Conservation (phyloP, 1,140 invertebrate species). For the Rhynchophorus ferrugineus region DNA sequence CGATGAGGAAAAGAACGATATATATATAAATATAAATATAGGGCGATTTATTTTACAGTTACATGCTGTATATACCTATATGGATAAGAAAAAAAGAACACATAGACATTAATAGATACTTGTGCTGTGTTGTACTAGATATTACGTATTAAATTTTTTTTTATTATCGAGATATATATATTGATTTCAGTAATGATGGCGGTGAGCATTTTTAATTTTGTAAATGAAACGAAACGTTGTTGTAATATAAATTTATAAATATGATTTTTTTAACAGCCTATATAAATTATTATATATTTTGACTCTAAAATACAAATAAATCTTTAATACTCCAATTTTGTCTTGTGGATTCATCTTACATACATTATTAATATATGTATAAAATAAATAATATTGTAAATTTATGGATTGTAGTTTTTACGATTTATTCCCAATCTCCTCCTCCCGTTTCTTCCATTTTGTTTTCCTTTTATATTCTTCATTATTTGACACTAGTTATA, state of each 20-base stretch:
- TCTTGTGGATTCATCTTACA: slow-evolving; percentile 41
- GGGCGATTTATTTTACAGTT: slow-evolving; percentile 16
- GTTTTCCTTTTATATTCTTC: too few relatives aligned
- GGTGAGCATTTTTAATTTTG: slow-evolving; percentile 34
- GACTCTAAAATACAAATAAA: slow-evolving; percentile 24
- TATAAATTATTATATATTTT: slow-evolving; percentile 36
- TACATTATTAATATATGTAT: slow-evolving; percentile 41
- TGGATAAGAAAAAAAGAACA: slow-evolving; percentile 37
- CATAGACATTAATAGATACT: slow-evolving; percentile 36
- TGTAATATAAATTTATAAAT: slow-evolving; percentile 34
- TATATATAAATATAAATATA: slow-evolving; percentile 1
- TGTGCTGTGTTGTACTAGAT: slow-evolving; percentile 43
- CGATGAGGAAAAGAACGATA: slow-evolving; percentile 1
- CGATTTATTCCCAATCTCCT: too few relatives aligned
- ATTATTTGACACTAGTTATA: too few relatives aligned
- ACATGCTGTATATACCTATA: slow-evolving; percentile 42
- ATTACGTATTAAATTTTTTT: slow-evolving; percentile 31
- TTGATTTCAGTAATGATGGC: slow-evolving; percentile 17
- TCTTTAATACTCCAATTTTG: slow-evolving; percentile 35
- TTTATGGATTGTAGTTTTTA: too few relatives aligned
- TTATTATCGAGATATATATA: slow-evolving; percentile 19
- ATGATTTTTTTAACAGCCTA: slow-evolving; percentile 30
- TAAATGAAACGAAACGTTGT: slow-evolving; percentile 30
- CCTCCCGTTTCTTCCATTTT: too few relatives aligned
- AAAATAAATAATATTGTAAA: slow-evolving; percentile 41